A percentile compares a stretch with the other conserved stretches of the same genome.
phyloP scores from a whole-genome alignment of 1,140 invertebrate genomes.

The Leptoteleia sp. region DNA sequence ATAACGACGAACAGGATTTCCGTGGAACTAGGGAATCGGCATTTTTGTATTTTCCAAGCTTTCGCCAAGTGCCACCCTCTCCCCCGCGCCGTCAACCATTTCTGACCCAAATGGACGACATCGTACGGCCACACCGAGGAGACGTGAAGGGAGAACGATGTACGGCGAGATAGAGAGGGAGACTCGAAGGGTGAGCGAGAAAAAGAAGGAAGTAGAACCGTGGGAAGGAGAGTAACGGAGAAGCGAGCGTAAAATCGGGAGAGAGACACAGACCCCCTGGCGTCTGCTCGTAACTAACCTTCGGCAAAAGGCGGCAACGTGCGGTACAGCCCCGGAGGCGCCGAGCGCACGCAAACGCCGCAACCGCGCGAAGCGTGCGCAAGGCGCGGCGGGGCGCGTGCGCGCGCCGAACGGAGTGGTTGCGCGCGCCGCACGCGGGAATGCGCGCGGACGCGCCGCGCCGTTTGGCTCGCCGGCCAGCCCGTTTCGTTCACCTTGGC shows the following conservation, averaged over 20 bases:
- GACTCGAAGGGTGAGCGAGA: no score
- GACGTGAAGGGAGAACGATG: constrained; percentile 1
- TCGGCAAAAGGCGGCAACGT: constrained; percentile 51
- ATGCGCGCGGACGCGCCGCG: constrained; percentile 18
- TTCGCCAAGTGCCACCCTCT: neutral
- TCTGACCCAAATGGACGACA: constrained; percentile 38
- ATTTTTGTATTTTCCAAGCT: neutral
- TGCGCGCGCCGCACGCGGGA: constrained; percentile 22
- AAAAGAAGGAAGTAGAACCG: no score
- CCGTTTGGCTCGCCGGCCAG: constrained; percentile 20
- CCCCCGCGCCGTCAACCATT: neutral
- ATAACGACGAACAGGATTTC: no score
- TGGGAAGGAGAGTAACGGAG: no score
- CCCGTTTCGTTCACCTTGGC: constrained; percentile 30
- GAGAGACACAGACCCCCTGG: constrained; percentile 10
- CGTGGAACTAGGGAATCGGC: no score
- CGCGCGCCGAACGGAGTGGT: constrained; percentile 21
- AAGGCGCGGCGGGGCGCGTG: constrained; percentile 18
- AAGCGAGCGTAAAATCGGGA: neutral
- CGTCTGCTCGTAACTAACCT: constrained; percentile 53
- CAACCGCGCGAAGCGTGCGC: constrained; percentile 43
- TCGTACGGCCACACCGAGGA: constrained; percentile 5
- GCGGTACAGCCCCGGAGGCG: constrained; percentile 43
- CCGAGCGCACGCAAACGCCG: constrained; percentile 17
- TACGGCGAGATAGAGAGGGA: no score